Evolutionary conservation across 2,797 vertebrate species (phyloP), one percentile per base, ranked within the genome.

Genomic region (Falco novaeseelandiae): DNA sequence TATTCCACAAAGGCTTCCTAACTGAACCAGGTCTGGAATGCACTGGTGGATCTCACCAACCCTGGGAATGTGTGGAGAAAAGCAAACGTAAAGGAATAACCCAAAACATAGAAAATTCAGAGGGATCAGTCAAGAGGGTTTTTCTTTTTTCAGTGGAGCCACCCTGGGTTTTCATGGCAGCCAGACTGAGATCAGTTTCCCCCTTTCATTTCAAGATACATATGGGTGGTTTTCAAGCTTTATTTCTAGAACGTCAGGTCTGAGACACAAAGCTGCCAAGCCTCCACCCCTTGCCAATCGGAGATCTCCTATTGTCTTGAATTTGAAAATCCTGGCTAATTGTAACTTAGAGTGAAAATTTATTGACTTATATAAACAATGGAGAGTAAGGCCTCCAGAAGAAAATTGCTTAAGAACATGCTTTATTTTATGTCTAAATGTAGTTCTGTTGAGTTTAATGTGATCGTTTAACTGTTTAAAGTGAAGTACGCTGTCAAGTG

Each of bases 291-390:
- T n/a, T 49, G 73, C 46, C 72, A 90, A 89, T 61, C 87, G 66
- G 65, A 87, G 44, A 23, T 95, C 66, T 88, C 21, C 86, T 72
- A 62, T 89, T 93, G 86, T 95, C 71, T 83, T 8, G 1, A 58
- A 76, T 2, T 2, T 58, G 34, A 89, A 96, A 96, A 92, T 79
- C 76, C 52, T 89, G 61, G 29, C 63, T 89, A 59, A 65, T 92
- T 96, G 91, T 91, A 91, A 72, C 76, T 85, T 49, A 14, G 49
- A 61, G 54, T 74, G 40, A 61, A 80, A 90, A 89, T 77, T n/a
- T 77, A 83, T 67, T 79, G 55, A 25, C 70, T 80, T 80, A 36
- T 0, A 15, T 71, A 78, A 94, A 81, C 81, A 92, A 58, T 54
- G 36, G 48, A 67, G 96, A 95, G 26, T 38, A 90, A 89, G 70